Conservation (phyloP, 2,888 invertebrate genomes). For the Ashinkailepas kermadecensis region DNA sequence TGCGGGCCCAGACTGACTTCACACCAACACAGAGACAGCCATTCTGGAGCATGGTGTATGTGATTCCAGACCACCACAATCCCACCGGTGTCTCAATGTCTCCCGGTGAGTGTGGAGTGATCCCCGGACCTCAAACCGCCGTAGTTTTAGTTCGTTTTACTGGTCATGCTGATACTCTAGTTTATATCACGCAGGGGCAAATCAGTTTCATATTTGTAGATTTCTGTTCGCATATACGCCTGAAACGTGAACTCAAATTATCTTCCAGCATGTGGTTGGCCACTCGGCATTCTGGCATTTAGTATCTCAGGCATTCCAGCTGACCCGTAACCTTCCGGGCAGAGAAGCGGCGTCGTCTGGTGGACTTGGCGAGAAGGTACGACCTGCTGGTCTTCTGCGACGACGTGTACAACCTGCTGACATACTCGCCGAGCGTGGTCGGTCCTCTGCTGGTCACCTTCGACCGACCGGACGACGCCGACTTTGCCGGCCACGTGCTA, state of each 20-base stretch:
- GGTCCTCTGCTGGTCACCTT: conserved; percentile 49
- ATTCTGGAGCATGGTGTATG: conserved; percentile 52
- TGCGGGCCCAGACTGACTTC: conserved; percentile 44
- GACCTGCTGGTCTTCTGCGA: conserved; percentile 50
- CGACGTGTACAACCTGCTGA: conserved; percentile 56
- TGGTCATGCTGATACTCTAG: too few species aligned
- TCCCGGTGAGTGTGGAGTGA: conserved; percentile 30
- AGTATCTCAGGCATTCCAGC: too few species aligned
- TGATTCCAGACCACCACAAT: conserved; percentile 54
- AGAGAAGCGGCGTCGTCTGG: conserved; percentile 38
- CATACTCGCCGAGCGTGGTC: conserved; percentile 42
- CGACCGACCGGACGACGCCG: conserved; percentile 43
- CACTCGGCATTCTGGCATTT: too few species aligned
- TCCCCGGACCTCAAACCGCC: too few species aligned
- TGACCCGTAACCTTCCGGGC: neutral
- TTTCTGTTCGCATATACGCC: too few species aligned
- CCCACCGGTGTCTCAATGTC: conserved; percentile 51
- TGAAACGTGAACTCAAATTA: too few species aligned
- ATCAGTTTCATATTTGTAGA: too few species aligned
- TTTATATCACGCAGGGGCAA: too few species aligned
- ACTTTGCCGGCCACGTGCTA: conserved; percentile 41
- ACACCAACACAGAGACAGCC: conserved; percentile 41
- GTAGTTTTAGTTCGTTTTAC: too few species aligned
- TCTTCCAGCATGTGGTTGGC: too few species aligned
- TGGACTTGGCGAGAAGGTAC: conserved; percentile 39